Evolutionary conservation across 2,888 invertebrate species (phyloP), one percentile per base, ranked within the genome.

Genomic region (Lutraria lutraria): DNA sequence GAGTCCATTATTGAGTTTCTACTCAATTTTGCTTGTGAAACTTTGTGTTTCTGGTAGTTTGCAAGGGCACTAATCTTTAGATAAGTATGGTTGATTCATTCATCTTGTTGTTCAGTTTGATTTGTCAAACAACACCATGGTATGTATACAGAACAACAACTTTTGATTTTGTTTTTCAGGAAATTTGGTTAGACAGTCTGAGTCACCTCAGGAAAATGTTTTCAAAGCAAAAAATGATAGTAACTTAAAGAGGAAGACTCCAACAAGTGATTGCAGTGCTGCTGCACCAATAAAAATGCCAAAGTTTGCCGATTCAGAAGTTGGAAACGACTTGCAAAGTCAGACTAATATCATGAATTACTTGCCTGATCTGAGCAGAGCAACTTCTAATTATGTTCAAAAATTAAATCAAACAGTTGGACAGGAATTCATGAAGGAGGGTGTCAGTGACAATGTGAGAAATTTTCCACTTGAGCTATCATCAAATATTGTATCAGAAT

Each of bases 361-460:
- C 10, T 80, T 85, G 19, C 85, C 85, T 4, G 85, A 85, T 60
- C 80, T 85, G 0, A 85, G 80, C 25, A 31, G 85, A 21, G 85
- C 85, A 3, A 85, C 79, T 31, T 85, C 85, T 6, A 54, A 85
- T 60, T 85, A 85, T 29, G 60, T 85, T 19, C 85, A 80, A 25
- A 85, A 85, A 52, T 72, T 85, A 34, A 85, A 85, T 31, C 54
- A 85, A 60, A 85, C 85, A 15, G 85, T 85, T 13, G 85, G 85
- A 12, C 85, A 85, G 43, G 85, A 85, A 60, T 43, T 85, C 10
- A 85, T 85, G 85, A 56, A 76, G n/a, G 54, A 60, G 56, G 54
- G 29, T 31, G n/a, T 19, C 13, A 13, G 8, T 43, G 85, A 85
- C 19, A 29, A 29, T 15, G n/a, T 79, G n/a, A 60, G 54, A 43